Percentiles rank a stretch among this genome's conserved stretches.
Conservation (phyloP, 2,888 invertebrate species). For the Meghimatium bilineatum region DNA sequence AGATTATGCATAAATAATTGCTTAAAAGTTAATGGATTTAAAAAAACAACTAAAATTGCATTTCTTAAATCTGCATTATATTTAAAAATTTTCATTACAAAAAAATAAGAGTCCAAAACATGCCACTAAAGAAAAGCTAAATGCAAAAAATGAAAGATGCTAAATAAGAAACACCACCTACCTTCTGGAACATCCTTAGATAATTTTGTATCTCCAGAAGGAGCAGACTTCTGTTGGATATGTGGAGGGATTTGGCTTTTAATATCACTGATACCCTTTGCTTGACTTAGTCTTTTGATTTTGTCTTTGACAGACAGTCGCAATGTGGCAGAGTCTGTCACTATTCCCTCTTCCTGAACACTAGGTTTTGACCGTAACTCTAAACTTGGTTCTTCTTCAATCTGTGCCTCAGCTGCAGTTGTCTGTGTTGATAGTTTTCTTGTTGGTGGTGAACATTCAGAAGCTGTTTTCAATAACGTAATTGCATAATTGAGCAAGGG, state of each 20-base stretch:
- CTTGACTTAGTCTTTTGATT: constrained; percentile 54
- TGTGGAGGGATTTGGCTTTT: neutral
- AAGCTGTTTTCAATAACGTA: constrained; percentile 14
- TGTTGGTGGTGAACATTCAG: constrained; percentile 9
- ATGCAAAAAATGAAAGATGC: neutral
- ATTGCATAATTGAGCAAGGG: neutral
- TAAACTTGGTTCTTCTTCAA: neutral
- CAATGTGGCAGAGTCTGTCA: constrained; percentile 64
- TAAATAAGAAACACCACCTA: constrained; percentile 9
- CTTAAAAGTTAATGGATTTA: neutral
- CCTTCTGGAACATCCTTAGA: constrained; percentile 44
- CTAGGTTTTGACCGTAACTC: constrained; percentile 33
- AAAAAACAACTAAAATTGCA: neutral
- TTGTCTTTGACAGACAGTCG: constrained; percentile 65
- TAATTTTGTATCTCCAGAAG: constrained; percentile 46
- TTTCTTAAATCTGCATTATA: neutral
- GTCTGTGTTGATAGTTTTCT: neutral
- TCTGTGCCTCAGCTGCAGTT: neutral
- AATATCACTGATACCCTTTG: constrained; percentile 22
- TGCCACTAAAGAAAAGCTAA: neutral
- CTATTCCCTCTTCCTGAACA: constrained; percentile 56
- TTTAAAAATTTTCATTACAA: neutral
- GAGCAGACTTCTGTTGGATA: constrained; percentile 28
- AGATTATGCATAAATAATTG: neutral
- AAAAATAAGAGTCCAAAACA: too few species aligned